Base-by-base conservation (phyloP, 2,113 vertebrate species). In the Phasianus colchicus region DNA sequence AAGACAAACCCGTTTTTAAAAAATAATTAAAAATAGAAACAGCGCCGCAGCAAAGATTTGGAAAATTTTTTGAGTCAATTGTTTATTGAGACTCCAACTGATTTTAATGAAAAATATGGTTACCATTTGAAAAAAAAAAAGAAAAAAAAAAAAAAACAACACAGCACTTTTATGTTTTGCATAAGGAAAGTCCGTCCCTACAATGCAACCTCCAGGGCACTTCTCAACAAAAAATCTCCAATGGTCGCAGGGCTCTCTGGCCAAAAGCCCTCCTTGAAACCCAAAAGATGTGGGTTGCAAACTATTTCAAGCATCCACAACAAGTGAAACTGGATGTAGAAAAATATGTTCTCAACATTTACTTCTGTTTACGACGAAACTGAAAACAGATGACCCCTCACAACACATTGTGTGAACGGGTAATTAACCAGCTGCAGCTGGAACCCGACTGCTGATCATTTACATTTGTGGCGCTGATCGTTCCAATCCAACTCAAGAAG, bases 61-160 rank as follows among this genome's bases (percentile, higher is more conserved):
- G 93, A 88, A 96, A 97, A 80, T 38, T 85, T 84, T 96, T 8
- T 8, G 80, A 82, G 79, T 43, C 85, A 20, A 92, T 95, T 97
- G 95, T 97, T 98, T 97, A 98, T 90, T 96, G 95, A 96, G 94
- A 97, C 93, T 96, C 87, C 94, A 83, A 97, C 81, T 94, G 95
- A 97, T 97, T 92, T 97, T 97, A 97, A 98, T 97, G 94, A 96
- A 94, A 97, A 97, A 98, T 97, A 98, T 98, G 97, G 95, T 96
- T 98, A 91, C 94, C 80, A 98, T 98, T 98, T 97, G 38, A 25
- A 94, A 96, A 96, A 88, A 80, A 52, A 24, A 10, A 48, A 48
- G 25, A 4, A 25, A 27, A 47, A 22, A 94, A 96, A 95, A 24
- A 50, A 24, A 27, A 8, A 27, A 15, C 11, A 22, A 6, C 19